These are phyloP conservation scores for Zygogramma bicolorata DNA, from an alignment of 2,888 invertebrate genomes.

Conservation along the genomic window DNA sequence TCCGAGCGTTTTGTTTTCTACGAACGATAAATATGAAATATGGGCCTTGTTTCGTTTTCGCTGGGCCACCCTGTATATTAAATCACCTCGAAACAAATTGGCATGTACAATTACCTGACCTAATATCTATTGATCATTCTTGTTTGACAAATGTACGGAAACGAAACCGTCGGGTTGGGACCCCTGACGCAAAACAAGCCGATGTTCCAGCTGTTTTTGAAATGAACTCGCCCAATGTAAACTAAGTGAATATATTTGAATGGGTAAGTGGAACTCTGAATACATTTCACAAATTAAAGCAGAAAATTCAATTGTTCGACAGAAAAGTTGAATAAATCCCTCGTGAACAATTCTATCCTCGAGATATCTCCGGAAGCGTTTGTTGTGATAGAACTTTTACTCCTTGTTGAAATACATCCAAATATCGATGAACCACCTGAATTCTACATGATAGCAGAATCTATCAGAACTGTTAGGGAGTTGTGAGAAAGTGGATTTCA, in stretches of 20 bases:
- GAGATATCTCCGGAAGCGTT: neutral
- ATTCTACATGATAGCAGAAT: too few species aligned
- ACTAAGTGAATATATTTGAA: constrained; percentile 34
- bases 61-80: too few species aligned
- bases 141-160: constrained; percentile 20
- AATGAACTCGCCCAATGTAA: constrained; percentile 28
- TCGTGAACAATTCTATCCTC: neutral
- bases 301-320: constrained; percentile 21
- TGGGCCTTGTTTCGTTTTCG: too few species aligned
- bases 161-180: constrained; percentile 11
- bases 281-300: constrained; percentile 22
- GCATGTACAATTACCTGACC: constrained; percentile 12
- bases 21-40: too few species aligned
- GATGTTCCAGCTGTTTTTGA: constrained; percentile 23
- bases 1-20: too few species aligned
- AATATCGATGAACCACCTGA: too few species aligned
- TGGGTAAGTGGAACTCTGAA: constrained; percentile 21
- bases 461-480: too few species aligned
- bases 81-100: neutral
- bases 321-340: constrained; percentile 13
- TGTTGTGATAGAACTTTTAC: neutral
- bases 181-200: constrained; percentile 20
- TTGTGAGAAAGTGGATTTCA: too few species aligned
- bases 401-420: too few species aligned
- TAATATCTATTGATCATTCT: constrained; percentile 15